Percentiles rank a stretch among this genome's conserved stretches.
phyloP scores from a whole-genome alignment of 1,140 invertebrate genomes.

The Geopemphigus sp. region DNA sequence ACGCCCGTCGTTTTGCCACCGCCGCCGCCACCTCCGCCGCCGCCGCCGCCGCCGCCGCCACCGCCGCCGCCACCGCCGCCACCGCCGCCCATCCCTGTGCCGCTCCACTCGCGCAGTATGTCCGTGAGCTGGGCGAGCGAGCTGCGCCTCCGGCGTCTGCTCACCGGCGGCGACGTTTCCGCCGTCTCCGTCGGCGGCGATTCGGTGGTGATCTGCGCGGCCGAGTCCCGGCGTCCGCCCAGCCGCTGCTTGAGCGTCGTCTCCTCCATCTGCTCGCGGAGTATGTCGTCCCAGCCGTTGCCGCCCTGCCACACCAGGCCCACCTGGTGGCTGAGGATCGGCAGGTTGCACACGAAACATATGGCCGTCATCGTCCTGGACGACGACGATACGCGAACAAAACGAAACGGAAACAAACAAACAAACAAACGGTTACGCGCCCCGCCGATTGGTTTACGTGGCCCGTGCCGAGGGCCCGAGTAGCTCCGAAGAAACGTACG shows the following conservation, averaged over 20 bases:
- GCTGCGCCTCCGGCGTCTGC: slow-evolving; percentile 70
- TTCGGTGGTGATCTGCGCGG: slow-evolving; percentile 80
- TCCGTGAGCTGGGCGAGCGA: slow-evolving; percentile 84
- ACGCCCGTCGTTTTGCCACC: slow-evolving; percentile 56
- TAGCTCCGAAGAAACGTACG: no score
- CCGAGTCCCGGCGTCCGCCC: slow-evolving; percentile 76
- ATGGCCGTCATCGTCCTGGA: slow-evolving; percentile 85
- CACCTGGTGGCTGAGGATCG: slow-evolving; percentile 89
- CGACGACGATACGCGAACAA: background rate
- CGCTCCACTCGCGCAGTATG: slow-evolving; percentile 80
- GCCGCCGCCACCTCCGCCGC: slow-evolving; percentile 56
- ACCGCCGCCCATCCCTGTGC: slow-evolving; percentile 55
- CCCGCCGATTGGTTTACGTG: background rate
- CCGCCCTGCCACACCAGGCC: slow-evolving; percentile 88
- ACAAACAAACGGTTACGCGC: background rate
- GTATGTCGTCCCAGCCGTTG: slow-evolving; percentile 88
- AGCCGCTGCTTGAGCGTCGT: slow-evolving; percentile 72
- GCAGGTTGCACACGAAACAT: slow-evolving; percentile 93
- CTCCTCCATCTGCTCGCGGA: slow-evolving; percentile 80
- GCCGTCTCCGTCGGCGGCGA: slow-evolving; percentile 72
- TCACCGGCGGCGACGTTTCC: slow-evolving; percentile 64
- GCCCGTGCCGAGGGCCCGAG: no score
- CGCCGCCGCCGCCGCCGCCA: slow-evolving; percentile 62
- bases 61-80: slow-evolving; percentile 63
- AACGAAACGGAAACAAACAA: background rate